A percentile compares a stretch with the other conserved stretches of the same genome.
Conservation (phyloP, 2,888 invertebrate species). For the Nezara viridula region DNA sequence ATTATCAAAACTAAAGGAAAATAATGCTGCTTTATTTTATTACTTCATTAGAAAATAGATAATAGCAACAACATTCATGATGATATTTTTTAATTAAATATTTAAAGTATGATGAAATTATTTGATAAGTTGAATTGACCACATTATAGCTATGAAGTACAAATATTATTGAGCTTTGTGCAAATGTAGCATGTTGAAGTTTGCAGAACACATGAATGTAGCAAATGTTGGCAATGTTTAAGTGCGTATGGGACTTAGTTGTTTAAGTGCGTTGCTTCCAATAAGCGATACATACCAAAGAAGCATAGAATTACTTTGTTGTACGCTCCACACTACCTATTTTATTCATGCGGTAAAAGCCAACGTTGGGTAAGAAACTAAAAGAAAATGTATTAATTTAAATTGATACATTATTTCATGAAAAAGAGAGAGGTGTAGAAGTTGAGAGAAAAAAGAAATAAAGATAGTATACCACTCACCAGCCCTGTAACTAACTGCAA, state of each 20-base stretch:
- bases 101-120: neutral
- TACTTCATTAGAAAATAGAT: neutral
- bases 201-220: conserved; percentile 46
- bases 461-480: conserved; percentile 57
- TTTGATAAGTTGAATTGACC: neutral
- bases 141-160: conserved; percentile 48
- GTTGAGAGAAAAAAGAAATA: conserved; percentile 31
- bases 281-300: conserved; percentile 64
- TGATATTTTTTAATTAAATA: neutral
- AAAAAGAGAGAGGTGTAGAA: conserved; percentile 57
- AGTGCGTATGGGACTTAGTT: conserved; percentile 52
- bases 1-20: neutral
- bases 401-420: conserved; percentile 51
- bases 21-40: neutral
- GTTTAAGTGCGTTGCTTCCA: conserved; percentile 60
- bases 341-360: conserved; percentile 58
- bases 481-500: conserved; percentile 54
- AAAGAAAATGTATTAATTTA: conserved; percentile 49
- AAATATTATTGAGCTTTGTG: conserved; percentile 53
- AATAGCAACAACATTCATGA: neutral
- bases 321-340: conserved; percentile 60
- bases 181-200: conserved; percentile 47
- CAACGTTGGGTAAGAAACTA: conserved; percentile 52
- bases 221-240: conserved; percentile 47
- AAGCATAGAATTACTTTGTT: conserved; percentile 60